Conservation (phyloP, 35 echinoderm and acorn worm genomes). For the Strongylocentrotus purpuratus region DNA sequence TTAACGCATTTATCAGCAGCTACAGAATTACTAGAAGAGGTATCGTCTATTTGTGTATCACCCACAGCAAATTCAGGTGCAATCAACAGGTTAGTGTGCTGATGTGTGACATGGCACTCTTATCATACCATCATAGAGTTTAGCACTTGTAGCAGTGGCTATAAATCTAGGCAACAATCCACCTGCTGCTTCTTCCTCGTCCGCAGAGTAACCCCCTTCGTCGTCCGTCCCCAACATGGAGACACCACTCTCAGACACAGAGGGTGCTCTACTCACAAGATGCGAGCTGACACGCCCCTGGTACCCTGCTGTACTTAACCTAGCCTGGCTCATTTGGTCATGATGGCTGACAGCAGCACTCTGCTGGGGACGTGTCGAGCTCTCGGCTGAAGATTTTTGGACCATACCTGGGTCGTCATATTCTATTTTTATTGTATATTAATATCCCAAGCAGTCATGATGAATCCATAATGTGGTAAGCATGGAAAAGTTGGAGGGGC, state of each 20-base stretch:
- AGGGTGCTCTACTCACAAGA: conserved; percentile 72
- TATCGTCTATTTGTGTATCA: background rate
- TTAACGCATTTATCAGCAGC: background rate
- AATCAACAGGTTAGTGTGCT: background rate
- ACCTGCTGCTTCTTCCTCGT: conserved; percentile 49
- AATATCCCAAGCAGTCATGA: background rate
- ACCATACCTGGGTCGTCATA: background rate
- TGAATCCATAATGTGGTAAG: background rate
- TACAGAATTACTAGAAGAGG: background rate
- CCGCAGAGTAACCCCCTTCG: conserved; percentile 34
- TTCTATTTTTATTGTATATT: background rate
- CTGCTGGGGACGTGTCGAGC: conserved; percentile 14
- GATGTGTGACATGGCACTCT: background rate
- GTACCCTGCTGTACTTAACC: conserved; percentile 52
- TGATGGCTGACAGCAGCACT: conserved; percentile 26
- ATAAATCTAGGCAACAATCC: background rate
- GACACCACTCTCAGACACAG: conserved; percentile 73
- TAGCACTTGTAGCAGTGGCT: conserved; percentile 39
- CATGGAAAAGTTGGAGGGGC: background rate
- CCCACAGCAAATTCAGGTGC: background rate
- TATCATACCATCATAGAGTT: conserved; percentile 29
- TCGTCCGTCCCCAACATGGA: conserved; percentile 69
- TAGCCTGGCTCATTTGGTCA: conserved; percentile 2
- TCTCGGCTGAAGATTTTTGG: background rate
- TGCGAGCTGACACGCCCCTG: conserved; percentile 50